Base-by-base conservation (phyloP, 2,113 vertebrate species). In the Felis chaus region DNA sequence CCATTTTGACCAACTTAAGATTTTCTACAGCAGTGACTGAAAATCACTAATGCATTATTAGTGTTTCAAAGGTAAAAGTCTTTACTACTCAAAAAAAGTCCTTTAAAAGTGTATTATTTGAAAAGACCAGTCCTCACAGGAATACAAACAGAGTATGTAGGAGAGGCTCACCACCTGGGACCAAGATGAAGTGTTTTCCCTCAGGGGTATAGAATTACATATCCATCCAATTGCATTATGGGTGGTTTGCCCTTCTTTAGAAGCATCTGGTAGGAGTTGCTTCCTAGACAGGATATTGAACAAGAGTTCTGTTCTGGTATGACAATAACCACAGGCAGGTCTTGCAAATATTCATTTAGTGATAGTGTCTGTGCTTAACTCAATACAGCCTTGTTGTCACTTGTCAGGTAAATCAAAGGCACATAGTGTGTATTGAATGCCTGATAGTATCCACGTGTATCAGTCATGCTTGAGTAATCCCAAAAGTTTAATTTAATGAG, bases 281-380 rank as follows among this genome's bases (percentile, higher is more conserved):
- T 65, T 95, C 79, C 81, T 41, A 97, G 94, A 97, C 89, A 97
- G 93, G 96, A 85, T 76, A 93, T 96, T 98, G 79, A 55, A 23
- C 86, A 45, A 74, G 65, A 93, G 29, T 66, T 97, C 73, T 94
- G 19, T 57, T 55, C 39, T 89, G 94, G 31, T 93, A 4, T 79
- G 73, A 81, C 33, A 97, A 97, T 86, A 96, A 97, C 80, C 48
- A 96, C 86, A 88, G 4, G 19, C 91, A 82, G 18, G 33, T 97
- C 81, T 97, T 97, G 79, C 61, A 97, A 93, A n/a, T 36, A 95
- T 23, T 68, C 48, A 90, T 95, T 98, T 98, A 97, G 63, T 89
- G 76, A 31, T 73, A 39, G 48, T 94, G 82, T 95, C 65, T 91
- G 3, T 45, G 79, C 94, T 98, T 96, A 73, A 95, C 76, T 84